phyloP scores from a whole-genome alignment of 2,113 vertebrate genomes.

The Myotis yumanensis region DNA sequence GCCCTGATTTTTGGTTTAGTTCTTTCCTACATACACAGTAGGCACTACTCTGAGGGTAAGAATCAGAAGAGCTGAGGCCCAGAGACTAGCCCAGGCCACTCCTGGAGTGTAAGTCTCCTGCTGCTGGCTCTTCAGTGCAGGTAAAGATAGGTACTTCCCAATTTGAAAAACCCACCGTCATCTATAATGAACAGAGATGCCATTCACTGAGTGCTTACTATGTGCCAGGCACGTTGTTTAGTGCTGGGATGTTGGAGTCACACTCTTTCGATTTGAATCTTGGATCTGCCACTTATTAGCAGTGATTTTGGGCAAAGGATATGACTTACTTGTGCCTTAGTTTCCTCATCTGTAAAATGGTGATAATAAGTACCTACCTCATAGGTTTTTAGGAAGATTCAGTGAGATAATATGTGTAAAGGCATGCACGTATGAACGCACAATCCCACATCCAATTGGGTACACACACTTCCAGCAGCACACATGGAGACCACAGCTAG shows the following conservation, averaged over 20 bases:
- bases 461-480: not conserved
- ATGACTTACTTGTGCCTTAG: not conserved
- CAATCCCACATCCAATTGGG: too few relatives aligned
- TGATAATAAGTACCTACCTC: not conserved
- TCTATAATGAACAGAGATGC: not conserved
- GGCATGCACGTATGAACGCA: not conserved
- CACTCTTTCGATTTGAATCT: not conserved
- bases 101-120: not conserved
- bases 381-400: not conserved
- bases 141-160: not conserved
- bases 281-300: not conserved
- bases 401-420: not conserved
- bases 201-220: too few relatives aligned
- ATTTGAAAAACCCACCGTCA: fast-evolving
- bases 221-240: not conserved
- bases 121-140: not conserved
- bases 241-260: not conserved
- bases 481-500: not conserved
- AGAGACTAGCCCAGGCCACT: not conserved
- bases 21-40: not conserved
- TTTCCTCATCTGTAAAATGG: not conserved
- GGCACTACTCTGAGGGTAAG: not conserved
- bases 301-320: not conserved
- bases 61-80: not conserved
- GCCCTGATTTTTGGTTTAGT: not conserved